Evolutionary conservation across 2,797 vertebrate genomes (phyloP).

Genomic region (Myripristis murdjan): DNA sequence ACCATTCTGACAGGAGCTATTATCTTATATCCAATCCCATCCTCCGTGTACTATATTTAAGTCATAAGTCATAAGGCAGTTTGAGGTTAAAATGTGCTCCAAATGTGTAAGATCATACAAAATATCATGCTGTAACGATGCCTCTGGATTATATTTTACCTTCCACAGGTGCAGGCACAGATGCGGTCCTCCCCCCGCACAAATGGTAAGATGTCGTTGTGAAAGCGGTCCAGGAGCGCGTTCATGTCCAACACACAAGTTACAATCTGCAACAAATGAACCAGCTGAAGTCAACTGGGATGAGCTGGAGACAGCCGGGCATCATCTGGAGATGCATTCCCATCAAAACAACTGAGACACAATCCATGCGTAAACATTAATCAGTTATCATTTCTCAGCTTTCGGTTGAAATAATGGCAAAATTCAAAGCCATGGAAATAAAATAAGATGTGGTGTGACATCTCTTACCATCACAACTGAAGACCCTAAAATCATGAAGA

Average conservation of each 20-base stretch:
- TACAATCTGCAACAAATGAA: slow-evolving; percentile 84
- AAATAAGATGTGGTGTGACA: not conserved
- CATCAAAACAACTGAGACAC: no score
- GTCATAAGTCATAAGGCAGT: no score
- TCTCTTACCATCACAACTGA: slow-evolving; percentile 88
- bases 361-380: not conserved
- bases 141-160: slow-evolving; percentile 77
- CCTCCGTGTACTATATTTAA: no score
- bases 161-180: slow-evolving; percentile 93
- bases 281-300: slow-evolving; percentile 79
- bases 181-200: slow-evolving; percentile 90
- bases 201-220: slow-evolving; percentile 93
- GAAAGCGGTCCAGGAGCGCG: slow-evolving; percentile 91
- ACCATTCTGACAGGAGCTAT: no score
- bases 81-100: no score
- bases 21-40: no score
- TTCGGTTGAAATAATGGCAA: not conserved
- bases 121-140: not conserved
- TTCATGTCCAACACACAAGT: slow-evolving; percentile 88
- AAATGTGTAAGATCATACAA: no score
- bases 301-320: slow-evolving; percentile 12
- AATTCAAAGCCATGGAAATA: not conserved
- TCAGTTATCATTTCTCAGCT: not conserved
- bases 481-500: slow-evolving; percentile 91
- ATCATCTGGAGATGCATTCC: not conserved